Percentiles rank a stretch among this genome's conserved stretches.
Evolutionary conservation across 2,113 vertebrate genomes (phyloP).

Genomic region (Scalopus aquaticus): DNA sequence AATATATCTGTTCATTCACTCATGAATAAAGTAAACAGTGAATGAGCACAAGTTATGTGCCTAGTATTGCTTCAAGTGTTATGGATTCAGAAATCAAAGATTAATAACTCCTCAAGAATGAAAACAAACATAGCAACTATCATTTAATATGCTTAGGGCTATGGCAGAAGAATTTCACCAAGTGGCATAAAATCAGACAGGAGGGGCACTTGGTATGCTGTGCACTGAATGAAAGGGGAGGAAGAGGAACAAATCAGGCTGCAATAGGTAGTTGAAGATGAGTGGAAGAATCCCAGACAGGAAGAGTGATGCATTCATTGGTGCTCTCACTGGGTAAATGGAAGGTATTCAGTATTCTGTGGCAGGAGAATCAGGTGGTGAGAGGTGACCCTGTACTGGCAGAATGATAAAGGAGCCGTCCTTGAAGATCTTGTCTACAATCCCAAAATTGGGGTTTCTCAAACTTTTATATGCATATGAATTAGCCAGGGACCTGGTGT

Average conservation of each 20-base stretch:
- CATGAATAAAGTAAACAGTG: not conserved
- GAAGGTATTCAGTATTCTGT: not conserved
- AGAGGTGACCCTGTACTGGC: not conserved
- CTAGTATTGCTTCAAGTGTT: not conserved
- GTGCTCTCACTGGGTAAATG: rapidly evolving
- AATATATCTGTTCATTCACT: not conserved
- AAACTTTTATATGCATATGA: not conserved
- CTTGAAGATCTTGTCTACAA: not conserved
- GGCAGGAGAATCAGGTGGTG: not conserved
- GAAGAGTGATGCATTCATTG: not conserved
- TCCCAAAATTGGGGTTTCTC: not conserved
- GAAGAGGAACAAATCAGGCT: not conserved
- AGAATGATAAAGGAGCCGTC: not conserved
- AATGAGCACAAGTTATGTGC: not conserved
- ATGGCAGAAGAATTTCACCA: not conserved
- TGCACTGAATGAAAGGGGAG: not conserved
- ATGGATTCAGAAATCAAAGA: not conserved
- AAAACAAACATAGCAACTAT: not conserved
- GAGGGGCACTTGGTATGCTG: not conserved
- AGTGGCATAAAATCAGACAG: not conserved
- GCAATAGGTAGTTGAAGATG: not conserved
- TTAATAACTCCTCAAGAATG: not conserved
- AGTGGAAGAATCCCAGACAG: not conserved
- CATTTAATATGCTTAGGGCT: not conserved
- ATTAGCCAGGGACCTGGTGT: not conserved